Evolutionary conservation across 2,113 vertebrate species (phyloP).

Genomic region (Dasyornis broadbenti): DNA sequence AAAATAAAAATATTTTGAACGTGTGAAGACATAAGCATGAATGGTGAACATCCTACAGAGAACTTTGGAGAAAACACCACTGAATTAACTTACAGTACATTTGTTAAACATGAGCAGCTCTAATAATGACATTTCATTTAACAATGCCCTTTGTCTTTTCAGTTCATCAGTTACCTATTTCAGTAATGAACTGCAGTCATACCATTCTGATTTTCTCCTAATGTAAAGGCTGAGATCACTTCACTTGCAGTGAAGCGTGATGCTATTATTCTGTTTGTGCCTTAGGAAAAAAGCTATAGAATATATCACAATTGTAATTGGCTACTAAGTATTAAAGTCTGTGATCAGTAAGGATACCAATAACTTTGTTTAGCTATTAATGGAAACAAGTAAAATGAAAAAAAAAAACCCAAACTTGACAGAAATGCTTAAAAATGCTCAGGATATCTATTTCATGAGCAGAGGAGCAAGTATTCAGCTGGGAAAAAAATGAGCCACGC

Average conservation of each 20-base stretch:
- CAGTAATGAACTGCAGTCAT: constrained; percentile 84
- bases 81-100: constrained; percentile 84
- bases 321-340: constrained; percentile 69
- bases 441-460: constrained; percentile 52
- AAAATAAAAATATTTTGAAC: constrained; percentile 37
- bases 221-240: constrained; percentile 83
- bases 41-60: constrained; percentile 63
- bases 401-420: neutral
- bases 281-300: constrained; percentile 76
- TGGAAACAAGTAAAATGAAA: constrained; percentile 31
- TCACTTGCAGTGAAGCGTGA: constrained; percentile 79
- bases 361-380: constrained; percentile 62
- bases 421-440: neutral
- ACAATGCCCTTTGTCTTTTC: constrained; percentile 86
- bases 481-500: constrained; percentile 55
- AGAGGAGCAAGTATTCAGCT: constrained; percentile 52
- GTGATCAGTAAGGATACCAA: constrained; percentile 52
- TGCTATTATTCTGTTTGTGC: constrained; percentile 82
- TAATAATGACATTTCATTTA: constrained; percentile 88
- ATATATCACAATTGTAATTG: constrained; percentile 72
- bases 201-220: constrained; percentile 81
- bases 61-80: constrained; percentile 77
- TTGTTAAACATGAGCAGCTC: constrained; percentile 84
- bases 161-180: constrained; percentile 86
- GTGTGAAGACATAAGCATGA: constrained; percentile 28